Base-by-base conservation (phyloP, 2,888 invertebrate species). In the Eulithis testata region DNA sequence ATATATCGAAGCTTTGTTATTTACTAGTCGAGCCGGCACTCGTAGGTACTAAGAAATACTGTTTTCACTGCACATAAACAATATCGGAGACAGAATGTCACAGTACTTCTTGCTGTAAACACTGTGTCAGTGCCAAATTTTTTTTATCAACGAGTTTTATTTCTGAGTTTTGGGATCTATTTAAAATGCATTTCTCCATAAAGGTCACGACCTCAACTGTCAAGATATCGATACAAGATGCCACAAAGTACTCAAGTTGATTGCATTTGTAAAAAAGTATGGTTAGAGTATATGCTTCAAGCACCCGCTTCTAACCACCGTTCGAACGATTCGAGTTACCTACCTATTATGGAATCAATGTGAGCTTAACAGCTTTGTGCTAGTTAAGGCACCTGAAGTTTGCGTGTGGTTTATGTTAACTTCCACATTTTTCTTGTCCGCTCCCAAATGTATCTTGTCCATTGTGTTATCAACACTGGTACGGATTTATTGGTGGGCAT, bases 281-380 rank as follows among this genome's bases (percentile, higher is more conserved):
- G 31, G 14, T 21, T 50, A 11, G 21, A 50, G 36, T 36, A 27
- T 50, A 47, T 7, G 12, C n/a, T 31, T n/a, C 21, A 9, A 45
- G 44, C 21, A 21, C 27, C 45, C 14, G 31, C 31, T 45, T 45
- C 43, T 36, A 45, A 45, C 58, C 58, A 27, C 58, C 43, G 47
- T 51, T 59, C 27, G 43, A 51, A 59, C 40, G 11, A 43, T 51
- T 51, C 51, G 51, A 40, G 58, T 43, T 49, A 44, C 31, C 75
- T 74, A 75, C 78, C 78, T 76, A 78, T 83, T 86, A 85, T 81
- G 85, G 84, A 87, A 87, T 85, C 87, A 85, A 85, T 83, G 86
- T 80, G 74, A 78, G 78, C 79, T 82, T 80, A 86, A 85, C 83
- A 75, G 83, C 82, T 86, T 86, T 82, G 83, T 74, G 77, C 82